Percentiles rank a stretch among this genome's conserved stretches.
These are phyloP conservation scores for Strigamia transsilvanica DNA, from an alignment of 2,888 invertebrate species.

Conservation along the genomic window DNA sequence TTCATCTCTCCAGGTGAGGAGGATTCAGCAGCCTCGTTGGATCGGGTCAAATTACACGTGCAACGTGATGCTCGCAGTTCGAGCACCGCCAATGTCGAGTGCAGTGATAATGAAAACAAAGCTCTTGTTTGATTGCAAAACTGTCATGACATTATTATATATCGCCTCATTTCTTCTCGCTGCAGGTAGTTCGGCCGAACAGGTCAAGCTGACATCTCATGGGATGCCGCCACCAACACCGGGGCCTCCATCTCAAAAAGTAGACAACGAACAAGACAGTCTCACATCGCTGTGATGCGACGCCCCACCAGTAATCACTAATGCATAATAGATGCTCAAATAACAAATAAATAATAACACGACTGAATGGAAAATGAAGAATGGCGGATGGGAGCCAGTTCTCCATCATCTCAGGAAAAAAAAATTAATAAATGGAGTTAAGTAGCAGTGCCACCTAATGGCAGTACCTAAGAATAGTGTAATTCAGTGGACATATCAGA, in stretches of 20 bases:
- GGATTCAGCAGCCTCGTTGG: not conserved
- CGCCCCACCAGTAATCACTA: not conserved
- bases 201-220: slow-evolving; percentile 54
- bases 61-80: not conserved
- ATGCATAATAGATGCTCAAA: slow-evolving; percentile 21
- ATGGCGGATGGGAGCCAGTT: not conserved
- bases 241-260: slow-evolving; percentile 52
- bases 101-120: slow-evolving; percentile 10
- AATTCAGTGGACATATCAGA: slow-evolving; percentile 20
- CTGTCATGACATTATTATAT: not conserved
- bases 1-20: slow-evolving; percentile 27
- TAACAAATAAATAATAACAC: not conserved
- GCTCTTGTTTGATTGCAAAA: slow-evolving; percentile 10
- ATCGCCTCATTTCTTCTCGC: slow-evolving; percentile 2
- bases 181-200: slow-evolving; percentile 55
- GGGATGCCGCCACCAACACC: slow-evolving; percentile 27
- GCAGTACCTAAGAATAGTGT: not conserved
- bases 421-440: not conserved
- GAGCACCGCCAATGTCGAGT: slow-evolving; percentile 14
- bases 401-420: slow-evolving; percentile 20
- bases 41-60: slow-evolving; percentile 30
- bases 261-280: slow-evolving; percentile 58
- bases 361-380: not conserved
- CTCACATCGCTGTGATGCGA: slow-evolving; percentile 58
- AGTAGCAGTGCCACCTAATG: not conserved